Conservation (phyloP, 2,888 invertebrate genomes). For the Lepidocyrtoides sp. region DNA sequence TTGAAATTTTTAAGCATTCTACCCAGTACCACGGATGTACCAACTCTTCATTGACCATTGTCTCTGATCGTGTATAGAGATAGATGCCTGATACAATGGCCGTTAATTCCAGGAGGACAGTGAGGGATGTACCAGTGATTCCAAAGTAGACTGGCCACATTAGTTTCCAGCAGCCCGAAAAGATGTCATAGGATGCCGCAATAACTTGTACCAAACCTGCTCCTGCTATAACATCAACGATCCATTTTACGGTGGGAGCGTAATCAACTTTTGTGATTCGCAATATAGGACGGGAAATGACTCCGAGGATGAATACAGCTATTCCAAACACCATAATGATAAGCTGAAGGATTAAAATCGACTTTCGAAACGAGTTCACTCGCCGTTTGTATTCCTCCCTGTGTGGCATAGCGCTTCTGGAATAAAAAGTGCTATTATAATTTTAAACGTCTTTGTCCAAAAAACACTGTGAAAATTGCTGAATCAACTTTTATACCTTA, state of each 20-base stretch:
- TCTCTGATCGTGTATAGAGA: slow-evolving; percentile 61
- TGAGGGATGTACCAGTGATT: slow-evolving; percentile 64
- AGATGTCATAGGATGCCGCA: slow-evolving; percentile 80
- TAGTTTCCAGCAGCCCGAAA: slow-evolving; percentile 80
- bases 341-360: slow-evolving; percentile 59
- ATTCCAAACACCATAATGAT: slow-evolving; percentile 81
- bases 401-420: slow-evolving; percentile 46
- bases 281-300: slow-evolving; percentile 81
- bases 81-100: slow-evolving; percentile 78
- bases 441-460: too few species aligned
- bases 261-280: slow-evolving; percentile 76
- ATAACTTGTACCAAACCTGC: slow-evolving; percentile 80
- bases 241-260: slow-evolving; percentile 69
- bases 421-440: too few species aligned
- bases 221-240: slow-evolving; percentile 80
- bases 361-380: slow-evolving; percentile 59
- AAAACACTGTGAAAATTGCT: too few species aligned
- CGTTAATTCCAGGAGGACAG: slow-evolving; percentile 79
- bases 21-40: slow-evolving; percentile 83
- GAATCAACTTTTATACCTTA: too few species aligned
- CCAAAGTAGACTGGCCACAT: slow-evolving; percentile 80
- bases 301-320: slow-evolving; percentile 79
- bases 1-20: slow-evolving; percentile 73
- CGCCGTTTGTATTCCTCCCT: slow-evolving; percentile 57
- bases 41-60: slow-evolving; percentile 77